phyloP scores from a whole-genome alignment of 2,113 vertebrate species.

The Butorides virescens region DNA sequence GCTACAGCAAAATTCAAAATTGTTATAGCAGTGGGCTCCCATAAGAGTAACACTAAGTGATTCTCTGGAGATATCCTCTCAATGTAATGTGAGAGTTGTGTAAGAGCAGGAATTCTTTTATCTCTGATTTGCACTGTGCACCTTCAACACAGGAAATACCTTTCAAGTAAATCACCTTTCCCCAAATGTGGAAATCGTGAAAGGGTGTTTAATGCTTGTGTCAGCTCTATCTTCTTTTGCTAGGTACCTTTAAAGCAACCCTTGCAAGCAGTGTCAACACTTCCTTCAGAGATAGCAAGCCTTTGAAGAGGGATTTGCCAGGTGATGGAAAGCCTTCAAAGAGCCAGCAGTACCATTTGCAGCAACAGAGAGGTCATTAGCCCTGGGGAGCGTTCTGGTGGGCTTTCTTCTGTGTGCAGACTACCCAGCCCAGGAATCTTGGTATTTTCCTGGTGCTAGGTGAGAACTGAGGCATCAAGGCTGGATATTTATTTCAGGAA shows the following conservation, averaged over 20 bases:
- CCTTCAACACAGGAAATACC: neutral
- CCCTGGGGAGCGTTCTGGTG: neutral
- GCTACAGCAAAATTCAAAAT: neutral
- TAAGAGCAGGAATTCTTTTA: neutral
- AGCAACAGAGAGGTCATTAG: neutral
- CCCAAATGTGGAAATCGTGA: neutral
- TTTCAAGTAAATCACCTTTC: neutral
- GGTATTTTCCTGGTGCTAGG: neutral
- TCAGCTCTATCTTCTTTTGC: neutral
- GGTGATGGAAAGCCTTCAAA: neutral
- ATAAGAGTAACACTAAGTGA: neutral
- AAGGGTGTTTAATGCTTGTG: neutral
- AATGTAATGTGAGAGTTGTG: neutral
- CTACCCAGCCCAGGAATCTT: neutral
- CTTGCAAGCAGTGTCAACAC: neutral
- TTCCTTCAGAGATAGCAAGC: neutral
- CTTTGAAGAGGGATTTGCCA: conserved; percentile 1
- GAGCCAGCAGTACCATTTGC: neutral
- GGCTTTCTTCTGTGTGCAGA: neutral
- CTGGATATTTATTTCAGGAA: neutral
- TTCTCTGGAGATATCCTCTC: neutral
- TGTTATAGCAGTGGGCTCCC: neutral
- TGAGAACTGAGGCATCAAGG: neutral
- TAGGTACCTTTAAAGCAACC: neutral
- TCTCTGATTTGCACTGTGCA: neutral